These are phyloP conservation scores for Helicoverpa assulta DNA, from an alignment of 2,888 invertebrate species.

Conservation along the genomic window DNA sequence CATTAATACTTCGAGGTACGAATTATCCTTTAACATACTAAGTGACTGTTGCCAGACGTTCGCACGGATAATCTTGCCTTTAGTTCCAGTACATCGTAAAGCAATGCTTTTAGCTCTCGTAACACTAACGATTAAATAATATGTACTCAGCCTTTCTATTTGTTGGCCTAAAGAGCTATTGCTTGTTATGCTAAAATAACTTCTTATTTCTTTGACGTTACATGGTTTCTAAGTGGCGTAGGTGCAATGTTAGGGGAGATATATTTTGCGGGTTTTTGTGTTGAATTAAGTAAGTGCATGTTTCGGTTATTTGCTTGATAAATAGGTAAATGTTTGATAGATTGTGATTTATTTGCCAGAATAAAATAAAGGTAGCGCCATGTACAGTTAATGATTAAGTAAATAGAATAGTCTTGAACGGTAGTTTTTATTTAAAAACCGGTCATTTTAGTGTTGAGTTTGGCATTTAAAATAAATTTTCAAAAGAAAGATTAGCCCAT, in stretches of 20 bases:
- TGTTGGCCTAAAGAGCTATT: conserved; percentile 48
- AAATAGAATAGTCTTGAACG: not conserved
- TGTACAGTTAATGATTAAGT: not conserved
- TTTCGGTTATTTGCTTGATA: conserved; percentile 9
- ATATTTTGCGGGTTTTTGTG: conserved; percentile 9
- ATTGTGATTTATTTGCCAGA: too few species aligned
- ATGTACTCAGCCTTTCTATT: conserved; percentile 49
- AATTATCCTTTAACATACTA: conserved; percentile 11
- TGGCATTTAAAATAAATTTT: not conserved
- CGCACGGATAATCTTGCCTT: conserved; percentile 65
- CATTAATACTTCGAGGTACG: not conserved
- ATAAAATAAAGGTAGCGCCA: not conserved
- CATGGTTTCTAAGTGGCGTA: conserved; percentile 23
- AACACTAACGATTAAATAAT: conserved; percentile 56
- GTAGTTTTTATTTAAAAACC: not conserved
- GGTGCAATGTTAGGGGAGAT: conserved; percentile 7
- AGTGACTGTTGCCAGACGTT: conserved; percentile 7
- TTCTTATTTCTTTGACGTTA: conserved; percentile 24
- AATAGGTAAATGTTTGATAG: too few species aligned
- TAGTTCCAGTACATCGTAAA: conserved; percentile 66
- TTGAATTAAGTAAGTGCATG: not conserved
- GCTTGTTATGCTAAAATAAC: conserved; percentile 52
- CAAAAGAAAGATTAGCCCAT: not conserved
- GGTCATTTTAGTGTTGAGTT: not conserved
- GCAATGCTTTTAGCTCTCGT: conserved; percentile 69